Evolutionary conservation across 2,797 vertebrate genomes (phyloP).

Genomic region (Lepilemur ruficaudatus): DNA sequence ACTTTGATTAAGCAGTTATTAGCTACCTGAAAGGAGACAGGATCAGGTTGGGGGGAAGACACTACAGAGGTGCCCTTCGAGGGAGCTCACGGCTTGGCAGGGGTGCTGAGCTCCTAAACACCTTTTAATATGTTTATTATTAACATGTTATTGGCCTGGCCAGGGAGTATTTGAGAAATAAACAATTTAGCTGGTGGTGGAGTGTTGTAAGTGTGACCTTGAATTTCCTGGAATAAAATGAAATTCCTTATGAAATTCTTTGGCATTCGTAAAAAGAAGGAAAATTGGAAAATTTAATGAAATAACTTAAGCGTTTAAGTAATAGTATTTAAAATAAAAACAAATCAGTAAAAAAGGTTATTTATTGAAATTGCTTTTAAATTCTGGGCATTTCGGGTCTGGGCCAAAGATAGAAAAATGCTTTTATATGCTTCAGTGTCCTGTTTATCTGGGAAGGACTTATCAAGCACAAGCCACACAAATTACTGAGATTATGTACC

Average conservation of each 20-base stretch:
- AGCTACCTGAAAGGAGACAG: neutral
- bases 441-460: neutral
- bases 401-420: conserved; percentile 9
- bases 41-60: fast-evolving
- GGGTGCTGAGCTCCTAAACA: neutral
- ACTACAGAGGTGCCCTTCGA: neutral
- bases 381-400: neutral
- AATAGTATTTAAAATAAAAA: conserved; percentile 65
- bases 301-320: conserved; percentile 34
- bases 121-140: neutral
- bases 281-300: conserved; percentile 26
- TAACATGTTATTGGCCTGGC: neutral
- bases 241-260: conserved; percentile 46
- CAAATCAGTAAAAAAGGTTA: conserved; percentile 39
- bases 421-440: neutral
- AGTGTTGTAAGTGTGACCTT: neutral
- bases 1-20: neutral
- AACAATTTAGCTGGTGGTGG: neutral
- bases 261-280: conserved; percentile 26
- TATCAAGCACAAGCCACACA: neutral
- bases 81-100: neutral
- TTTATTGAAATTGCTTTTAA: conserved; percentile 48
- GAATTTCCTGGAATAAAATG: conserved; percentile 57
- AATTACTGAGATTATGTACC: neutral
- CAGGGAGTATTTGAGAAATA: neutral